Evolutionary conservation across 1,140 invertebrate genomes (phyloP).

Genomic region (Drosophila micromelanica): DNA sequence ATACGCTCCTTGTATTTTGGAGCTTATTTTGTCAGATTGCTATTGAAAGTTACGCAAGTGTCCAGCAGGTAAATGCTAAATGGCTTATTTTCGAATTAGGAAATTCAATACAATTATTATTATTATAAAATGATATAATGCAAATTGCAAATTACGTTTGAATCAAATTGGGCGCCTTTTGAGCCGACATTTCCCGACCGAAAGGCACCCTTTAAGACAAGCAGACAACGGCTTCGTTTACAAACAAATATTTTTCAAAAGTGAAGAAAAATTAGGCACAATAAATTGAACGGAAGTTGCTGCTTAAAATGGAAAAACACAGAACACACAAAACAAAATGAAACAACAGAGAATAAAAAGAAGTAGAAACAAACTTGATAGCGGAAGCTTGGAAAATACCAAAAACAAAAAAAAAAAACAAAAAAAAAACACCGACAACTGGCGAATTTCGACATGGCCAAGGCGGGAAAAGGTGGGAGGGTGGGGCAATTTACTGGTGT

Average conservation of each 20-base stretch:
- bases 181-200: background rate
- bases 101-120: slow-evolving; percentile 1
- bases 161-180: slow-evolving; percentile 28
- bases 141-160: slow-evolving; percentile 22
- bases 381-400: slow-evolving; percentile 41
- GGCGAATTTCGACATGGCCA: slow-evolving; percentile 4
- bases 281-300: slow-evolving; percentile 82
- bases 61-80: background rate
- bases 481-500: slow-evolving; percentile 20
- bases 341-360: slow-evolving; percentile 16
- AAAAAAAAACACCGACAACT: slow-evolving; percentile 17
- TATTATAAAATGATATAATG: background rate
- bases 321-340: slow-evolving; percentile 28
- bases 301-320: slow-evolving; percentile 70
- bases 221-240: slow-evolving; percentile 23
- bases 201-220: slow-evolving; percentile 48
- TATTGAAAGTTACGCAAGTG: slow-evolving; percentile 1
- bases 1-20: background rate
- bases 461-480: background rate
- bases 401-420: no score
- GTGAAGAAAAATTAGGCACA: slow-evolving; percentile 79
- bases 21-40: background rate
- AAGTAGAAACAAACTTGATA: slow-evolving; percentile 14
- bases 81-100: background rate
- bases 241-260: slow-evolving; percentile 54